These are phyloP conservation scores for Pseudococcus jackbeardsleyi DNA, from an alignment of 2,888 invertebrate genomes.

Conservation along the genomic window DNA sequence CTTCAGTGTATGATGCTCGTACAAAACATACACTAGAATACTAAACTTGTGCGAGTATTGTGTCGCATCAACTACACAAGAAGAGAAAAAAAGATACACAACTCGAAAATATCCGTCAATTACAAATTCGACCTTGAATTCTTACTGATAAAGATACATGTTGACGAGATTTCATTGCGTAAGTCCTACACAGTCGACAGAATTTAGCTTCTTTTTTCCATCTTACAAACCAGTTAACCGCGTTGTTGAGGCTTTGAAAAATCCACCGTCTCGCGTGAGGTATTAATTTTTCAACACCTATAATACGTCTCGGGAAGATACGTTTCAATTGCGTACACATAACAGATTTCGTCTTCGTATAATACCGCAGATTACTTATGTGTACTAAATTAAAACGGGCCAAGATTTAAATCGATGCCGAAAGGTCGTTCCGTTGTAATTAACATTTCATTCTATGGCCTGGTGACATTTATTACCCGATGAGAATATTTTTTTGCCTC, in stretches of 20 bases:
- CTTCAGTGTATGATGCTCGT: not conserved
- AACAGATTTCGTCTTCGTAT: not conserved
- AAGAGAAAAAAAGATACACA: slow-evolving; percentile 37
- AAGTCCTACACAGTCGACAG: slow-evolving; percentile 35
- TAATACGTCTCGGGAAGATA: not conserved
- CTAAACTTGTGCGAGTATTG: slow-evolving; percentile 2
- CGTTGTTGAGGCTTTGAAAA: not conserved
- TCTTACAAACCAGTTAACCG: slow-evolving; percentile 12
- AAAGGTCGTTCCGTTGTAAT: slow-evolving; percentile 18
- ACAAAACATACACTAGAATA: not conserved
- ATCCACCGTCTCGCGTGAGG: not conserved
- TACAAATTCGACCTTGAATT: slow-evolving; percentile 50
- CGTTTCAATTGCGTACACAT: not conserved
- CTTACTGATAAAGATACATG: slow-evolving; percentile 45
- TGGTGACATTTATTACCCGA: slow-evolving; percentile 29
- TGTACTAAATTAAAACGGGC: not conserved
- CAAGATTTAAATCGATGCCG: slow-evolving; percentile 21
- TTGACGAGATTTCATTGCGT: slow-evolving; percentile 50
- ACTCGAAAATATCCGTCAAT: slow-evolving; percentile 54
- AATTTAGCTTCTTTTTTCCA: slow-evolving; percentile 19
- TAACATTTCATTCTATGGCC: slow-evolving; percentile 21
- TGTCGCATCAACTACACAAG: slow-evolving; percentile 4
- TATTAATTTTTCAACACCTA: slow-evolving; percentile 28
- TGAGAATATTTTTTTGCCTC: not conserved
- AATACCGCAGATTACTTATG: not conserved